Evolutionary conservation across 2,113 vertebrate genomes (phyloP), one percentile per base, ranked within the genome.

Genomic region (Elephas maximus): DNA sequence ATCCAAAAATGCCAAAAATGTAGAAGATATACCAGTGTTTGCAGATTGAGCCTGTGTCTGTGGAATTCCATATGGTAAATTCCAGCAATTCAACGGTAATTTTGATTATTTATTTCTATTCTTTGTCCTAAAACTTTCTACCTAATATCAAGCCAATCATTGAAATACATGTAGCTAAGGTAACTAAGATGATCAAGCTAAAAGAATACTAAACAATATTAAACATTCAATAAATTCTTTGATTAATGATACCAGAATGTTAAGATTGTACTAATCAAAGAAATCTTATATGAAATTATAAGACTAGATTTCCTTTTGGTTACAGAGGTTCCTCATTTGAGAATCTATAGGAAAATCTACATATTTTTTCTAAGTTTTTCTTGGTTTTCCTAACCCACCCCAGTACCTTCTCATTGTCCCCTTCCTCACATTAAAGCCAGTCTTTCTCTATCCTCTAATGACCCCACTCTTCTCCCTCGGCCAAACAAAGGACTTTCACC

Each of bases 111-210:
- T 80, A 83, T 67, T 82, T 93, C 28, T 62, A 71, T 7, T 77
- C 67, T 90, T 87, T 48, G 15, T 30, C 48, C 78, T 94, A 95
- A 93, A 83, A 80, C 15, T 60, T 80, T 90, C n/a, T 90, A 86
- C 53, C 53, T 67, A 91, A 44, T 93, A 51, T 77, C 33, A 77
- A 41, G 10, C 10, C 8, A 60, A 24, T 60, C 45, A 92, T 86
- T 6, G 53, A 93, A n/a, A 37, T 26, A 20, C 8, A 84, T 53
- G 7, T 45, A 67, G 30, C 45, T 74, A 91, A 77, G 6, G 44
- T 45, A 89, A 33, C 76, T 63, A 83, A 65, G 57, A 71, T 63
- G 69, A 69, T 60, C 41, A 81, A 93, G 86, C 2, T 82, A 89
- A 94, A 92, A 71, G 26, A 90, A 33, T n/a, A 57, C 9, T 41